These are phyloP conservation scores for Drosophila lacicola DNA, from an alignment of 2,888 invertebrate species.

Conservation along the genomic window DNA sequence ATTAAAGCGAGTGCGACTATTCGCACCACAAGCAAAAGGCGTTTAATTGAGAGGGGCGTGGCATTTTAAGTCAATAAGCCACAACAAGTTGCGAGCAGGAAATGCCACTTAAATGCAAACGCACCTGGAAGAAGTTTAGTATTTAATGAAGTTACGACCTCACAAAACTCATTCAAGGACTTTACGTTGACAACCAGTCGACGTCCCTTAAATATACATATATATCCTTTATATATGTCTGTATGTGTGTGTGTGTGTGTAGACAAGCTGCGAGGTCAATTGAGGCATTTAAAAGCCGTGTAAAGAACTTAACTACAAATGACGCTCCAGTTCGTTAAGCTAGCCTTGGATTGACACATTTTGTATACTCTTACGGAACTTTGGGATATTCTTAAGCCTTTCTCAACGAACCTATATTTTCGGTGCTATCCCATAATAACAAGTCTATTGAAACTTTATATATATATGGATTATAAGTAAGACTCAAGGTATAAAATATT, in stretches of 20 bases:
- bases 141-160: constrained; percentile 33
- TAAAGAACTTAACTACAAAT: constrained; percentile 6
- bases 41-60: not conserved
- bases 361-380: not conserved
- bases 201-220: not conserved
- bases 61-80: constrained; percentile 8
- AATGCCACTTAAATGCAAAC: not conserved
- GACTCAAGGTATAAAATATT: no score
- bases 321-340: not conserved
- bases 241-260: constrained; percentile 15
- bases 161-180: constrained; percentile 18
- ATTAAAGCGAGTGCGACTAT: constrained; percentile 10
- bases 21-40: constrained; percentile 3
- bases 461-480: no score
- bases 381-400: no score
- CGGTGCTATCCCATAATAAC: no score
- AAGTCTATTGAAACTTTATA: no score
- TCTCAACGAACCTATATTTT: no score
- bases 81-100: constrained; percentile 21
- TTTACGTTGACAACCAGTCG: constrained; percentile 6
- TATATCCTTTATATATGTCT: constrained; percentile 11
- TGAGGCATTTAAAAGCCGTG: constrained; percentile 26
- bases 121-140: constrained; percentile 32
- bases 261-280: constrained; percentile 30
- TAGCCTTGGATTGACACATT: not conserved